Base-by-base conservation (phyloP, 2,888 invertebrate species). In the Drosophila percnosoma region DNA sequence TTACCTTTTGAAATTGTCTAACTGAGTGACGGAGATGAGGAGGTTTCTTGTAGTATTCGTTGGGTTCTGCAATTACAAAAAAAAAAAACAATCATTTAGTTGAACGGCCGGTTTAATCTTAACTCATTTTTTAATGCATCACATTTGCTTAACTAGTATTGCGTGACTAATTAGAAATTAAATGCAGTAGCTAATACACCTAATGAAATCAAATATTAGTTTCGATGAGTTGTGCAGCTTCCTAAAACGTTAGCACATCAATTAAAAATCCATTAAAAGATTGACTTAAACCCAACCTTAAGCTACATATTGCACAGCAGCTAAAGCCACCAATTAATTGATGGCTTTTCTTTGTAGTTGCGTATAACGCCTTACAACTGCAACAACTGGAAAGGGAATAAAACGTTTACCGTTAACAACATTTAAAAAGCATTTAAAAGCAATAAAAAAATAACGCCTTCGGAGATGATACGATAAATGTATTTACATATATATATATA, bases 1-100 rank as follows among this genome's bases (percentile, higher is more conserved):
- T 81, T 71, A 81, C 86, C 79, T 85, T 67, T 73, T 76, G 15
- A 73, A 80, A 71, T 68, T 68, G 57, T 63, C 59, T 63, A 68
- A 61, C 42, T 71, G 63, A 72, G 73, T 72, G 66, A 55, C 67
- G 63, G 18, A 58, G 75, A 62, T 36, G 33, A 55, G 63, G 69
- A 68, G 63, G 63, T 69, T 69, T 58, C 24, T 53, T 62, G 59
- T 51, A 62, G 52, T 72, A 49, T 64, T 88, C 80, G 83, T 85
- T 88, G 73, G 83, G 77, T 75, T 83, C 80, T 84, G 78, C 33
- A 88, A 83, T 63, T 52, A 73, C 15, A 64, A 67, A 38, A 62
- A 38, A 33, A 5, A n/a, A 21, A 13, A 15, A 11, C 33, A 33
- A 51, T 36, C 1, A 18, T 7, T 42, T 42, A 51, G 40, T 51